phyloP scores from a whole-genome alignment of 2,888 invertebrate species.

The Pristionchus entomophagus region DNA sequence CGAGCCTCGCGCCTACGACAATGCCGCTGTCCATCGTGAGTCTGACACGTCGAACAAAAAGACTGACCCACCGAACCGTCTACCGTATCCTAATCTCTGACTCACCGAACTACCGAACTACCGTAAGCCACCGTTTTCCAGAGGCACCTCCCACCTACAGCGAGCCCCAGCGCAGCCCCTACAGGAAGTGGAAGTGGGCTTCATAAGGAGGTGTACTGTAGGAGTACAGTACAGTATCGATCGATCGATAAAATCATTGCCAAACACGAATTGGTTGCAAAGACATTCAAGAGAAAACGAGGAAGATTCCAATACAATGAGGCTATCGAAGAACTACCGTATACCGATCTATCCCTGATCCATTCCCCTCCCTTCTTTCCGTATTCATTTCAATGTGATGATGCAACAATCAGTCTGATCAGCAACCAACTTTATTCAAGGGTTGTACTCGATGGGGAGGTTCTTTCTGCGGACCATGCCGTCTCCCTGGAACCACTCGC shows the following conservation, averaged over 20 bases:
- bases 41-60: background rate
- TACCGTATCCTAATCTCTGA: background rate
- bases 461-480: conserved; percentile 48
- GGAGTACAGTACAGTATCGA: background rate
- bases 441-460: conserved; percentile 8
- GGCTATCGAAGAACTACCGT: too few species aligned
- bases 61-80: too few species aligned
- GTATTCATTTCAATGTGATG: background rate
- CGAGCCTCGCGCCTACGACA: conserved; percentile 47
- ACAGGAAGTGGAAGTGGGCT: conserved; percentile 65
- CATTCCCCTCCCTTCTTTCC: too few species aligned
- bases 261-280: background rate
- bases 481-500: conserved; percentile 70
- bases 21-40: conserved; percentile 31
- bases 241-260: background rate
- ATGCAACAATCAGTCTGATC: too few species aligned
- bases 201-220: conserved; percentile 32
- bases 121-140: background rate
- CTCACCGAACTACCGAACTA: background rate
- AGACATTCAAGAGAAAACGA: too few species aligned
- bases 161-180: conserved; percentile 59
- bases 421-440: too few species aligned
- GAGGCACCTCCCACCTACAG: conserved; percentile 47
- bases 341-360: too few species aligned
- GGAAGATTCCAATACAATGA: too few species aligned